These are phyloP conservation scores for Monochamus alternatus DNA, from an alignment of 2,888 invertebrate genomes.

Conservation along the genomic window DNA sequence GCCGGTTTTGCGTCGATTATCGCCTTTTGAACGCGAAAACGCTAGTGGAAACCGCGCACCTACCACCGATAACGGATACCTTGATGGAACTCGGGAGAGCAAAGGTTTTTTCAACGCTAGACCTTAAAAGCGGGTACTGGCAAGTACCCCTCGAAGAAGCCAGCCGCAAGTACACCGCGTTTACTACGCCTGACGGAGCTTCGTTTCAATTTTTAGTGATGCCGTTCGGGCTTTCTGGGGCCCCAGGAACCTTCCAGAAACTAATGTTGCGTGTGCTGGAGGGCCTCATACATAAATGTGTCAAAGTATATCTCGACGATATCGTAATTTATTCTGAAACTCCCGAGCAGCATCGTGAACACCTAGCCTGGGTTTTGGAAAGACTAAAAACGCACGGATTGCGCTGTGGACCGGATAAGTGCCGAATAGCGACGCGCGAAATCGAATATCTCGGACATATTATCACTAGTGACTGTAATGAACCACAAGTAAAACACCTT, in stretches of 20 bases:
- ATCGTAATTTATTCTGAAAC: conserved; percentile 51
- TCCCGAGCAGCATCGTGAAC: conserved; percentile 45
- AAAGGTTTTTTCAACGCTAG: background rate
- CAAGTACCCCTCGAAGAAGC: background rate
- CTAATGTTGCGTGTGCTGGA: conserved; percentile 19
- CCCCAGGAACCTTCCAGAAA: conserved; percentile 4
- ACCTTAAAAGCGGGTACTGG: background rate
- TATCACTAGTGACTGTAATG: conserved; percentile 39
- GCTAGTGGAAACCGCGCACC: no score
- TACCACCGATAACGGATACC: no score
- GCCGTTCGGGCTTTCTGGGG: background rate
- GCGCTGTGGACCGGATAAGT: conserved; percentile 40
- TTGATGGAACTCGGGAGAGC: no score
- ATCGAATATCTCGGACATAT: conserved; percentile 46
- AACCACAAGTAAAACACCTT: conserved; percentile 39
- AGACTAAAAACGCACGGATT: conserved; percentile 45
- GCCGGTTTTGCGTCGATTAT: no score
- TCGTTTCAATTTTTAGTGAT: background rate
- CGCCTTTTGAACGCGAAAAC: no score
- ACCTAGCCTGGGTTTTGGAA: conserved; percentile 48
- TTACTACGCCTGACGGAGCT: background rate
- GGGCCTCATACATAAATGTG: conserved; percentile 31
- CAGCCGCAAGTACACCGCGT: background rate
- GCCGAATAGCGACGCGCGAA: conserved; percentile 39
- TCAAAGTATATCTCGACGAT: conserved; percentile 59